A percentile compares a stretch with the other conserved stretches of the same genome.
Conservation (phyloP, 1,140 invertebrate genomes). For the Lepidurus apus region DNA sequence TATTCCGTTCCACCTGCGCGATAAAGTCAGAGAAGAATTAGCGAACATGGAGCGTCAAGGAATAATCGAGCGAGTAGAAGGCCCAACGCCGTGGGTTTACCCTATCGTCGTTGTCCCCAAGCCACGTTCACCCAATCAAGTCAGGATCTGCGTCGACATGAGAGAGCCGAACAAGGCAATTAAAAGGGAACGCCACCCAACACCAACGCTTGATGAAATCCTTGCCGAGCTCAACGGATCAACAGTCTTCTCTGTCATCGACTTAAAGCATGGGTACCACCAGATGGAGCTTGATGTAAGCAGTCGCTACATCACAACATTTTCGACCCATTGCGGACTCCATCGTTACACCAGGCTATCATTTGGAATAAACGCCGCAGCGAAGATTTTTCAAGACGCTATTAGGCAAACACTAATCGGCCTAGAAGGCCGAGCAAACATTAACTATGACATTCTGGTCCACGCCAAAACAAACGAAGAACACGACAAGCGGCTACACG, state of each 20-base stretch:
- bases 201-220: constrained; percentile 41
- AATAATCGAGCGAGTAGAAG: constrained; percentile 39
- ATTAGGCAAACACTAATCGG: too few relatives aligned
- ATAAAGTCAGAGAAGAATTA: constrained; percentile 27
- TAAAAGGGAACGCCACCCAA: constrained; percentile 37
- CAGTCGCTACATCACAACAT: constrained; percentile 39
- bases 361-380: constrained; percentile 38
- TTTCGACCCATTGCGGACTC: constrained; percentile 37
- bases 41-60: constrained; percentile 32
- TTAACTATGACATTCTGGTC: too few relatives aligned
- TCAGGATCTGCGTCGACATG: constrained; percentile 41
- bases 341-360: constrained; percentile 38
- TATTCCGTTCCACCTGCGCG: constrained; percentile 29
- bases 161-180: constrained; percentile 39
- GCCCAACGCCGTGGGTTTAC: constrained; percentile 41
- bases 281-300: constrained; percentile 39
- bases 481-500: too few relatives aligned
- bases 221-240: constrained; percentile 38
- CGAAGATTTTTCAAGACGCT: constrained; percentile 37
- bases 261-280: constrained; percentile 39
- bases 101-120: constrained; percentile 41
- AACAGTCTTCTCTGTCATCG: constrained; percentile 40
- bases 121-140: constrained; percentile 38
- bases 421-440: too few relatives aligned
- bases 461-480: too few relatives aligned